Percentiles rank a stretch among this genome's conserved stretches.
Conservation (phyloP, 1,140 invertebrate species). For the Drosophila obscura region DNA sequence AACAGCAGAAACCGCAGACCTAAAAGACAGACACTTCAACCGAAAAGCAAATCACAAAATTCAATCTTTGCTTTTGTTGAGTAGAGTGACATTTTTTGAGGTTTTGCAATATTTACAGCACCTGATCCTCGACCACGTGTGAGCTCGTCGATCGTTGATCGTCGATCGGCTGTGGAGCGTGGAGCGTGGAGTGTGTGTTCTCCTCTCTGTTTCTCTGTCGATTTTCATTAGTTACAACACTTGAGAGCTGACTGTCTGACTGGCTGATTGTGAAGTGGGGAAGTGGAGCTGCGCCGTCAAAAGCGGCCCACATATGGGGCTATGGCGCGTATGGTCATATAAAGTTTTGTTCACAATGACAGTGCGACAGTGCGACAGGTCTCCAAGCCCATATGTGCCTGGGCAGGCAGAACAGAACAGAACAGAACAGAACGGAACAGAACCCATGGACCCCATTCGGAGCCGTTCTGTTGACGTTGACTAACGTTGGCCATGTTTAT, state of each 20-base stretch:
- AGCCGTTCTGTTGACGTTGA: constrained; percentile 50
- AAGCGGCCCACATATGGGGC: constrained; percentile 42
- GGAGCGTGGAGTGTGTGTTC: constrained; percentile 2
- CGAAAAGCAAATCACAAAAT: neutral
- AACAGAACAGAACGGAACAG: neutral
- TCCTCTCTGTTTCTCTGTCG: neutral
- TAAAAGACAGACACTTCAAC: neutral
- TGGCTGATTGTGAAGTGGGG: constrained; percentile 56
- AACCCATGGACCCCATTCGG: neutral
- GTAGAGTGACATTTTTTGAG: constrained; percentile 19
- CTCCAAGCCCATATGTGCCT: constrained; percentile 8
- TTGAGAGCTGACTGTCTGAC: constrained; percentile 35
- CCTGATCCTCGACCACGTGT: constrained; percentile 69
- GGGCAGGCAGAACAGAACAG: no score
- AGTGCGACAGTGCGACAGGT: constrained; percentile 21
- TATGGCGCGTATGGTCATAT: constrained; percentile 40
- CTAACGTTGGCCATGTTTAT: constrained; percentile 64
- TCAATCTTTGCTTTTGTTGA: constrained; percentile 6
- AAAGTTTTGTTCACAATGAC: constrained; percentile 18
- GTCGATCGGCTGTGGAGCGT: neutral
- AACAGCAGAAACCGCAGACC: no score
- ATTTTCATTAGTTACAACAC: constrained; percentile 67
- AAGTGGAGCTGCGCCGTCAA: constrained; percentile 41
- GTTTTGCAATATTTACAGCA: constrained; percentile 33
- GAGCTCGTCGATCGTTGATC: constrained; percentile 17